Conservation (phyloP, 2,113 vertebrate species). For the Ginglymostoma cirratum region DNA sequence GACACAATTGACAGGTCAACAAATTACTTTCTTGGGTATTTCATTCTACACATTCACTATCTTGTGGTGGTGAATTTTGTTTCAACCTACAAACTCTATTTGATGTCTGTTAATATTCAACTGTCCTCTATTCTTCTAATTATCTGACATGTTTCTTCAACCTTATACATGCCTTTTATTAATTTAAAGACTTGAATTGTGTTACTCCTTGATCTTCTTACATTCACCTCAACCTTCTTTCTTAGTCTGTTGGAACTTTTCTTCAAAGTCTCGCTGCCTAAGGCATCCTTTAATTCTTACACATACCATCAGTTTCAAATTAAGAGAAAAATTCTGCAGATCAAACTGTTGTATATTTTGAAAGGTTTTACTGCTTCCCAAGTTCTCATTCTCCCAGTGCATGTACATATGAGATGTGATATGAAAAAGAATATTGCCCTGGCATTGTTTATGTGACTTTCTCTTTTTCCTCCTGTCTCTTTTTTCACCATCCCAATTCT, state of each 20-base stretch:
- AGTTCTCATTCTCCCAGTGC: not conserved
- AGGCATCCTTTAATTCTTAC: not conserved
- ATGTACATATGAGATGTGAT: too few species aligned
- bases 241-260: not conserved
- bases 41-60: not conserved
- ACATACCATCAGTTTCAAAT: not conserved
- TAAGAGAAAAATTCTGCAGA: not conserved
- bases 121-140: not conserved
- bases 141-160: not conserved
- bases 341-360: not conserved
- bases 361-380: not conserved
- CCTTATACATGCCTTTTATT: not conserved
- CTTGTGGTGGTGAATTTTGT: not conserved
- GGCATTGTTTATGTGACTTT: not conserved
- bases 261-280: not conserved
- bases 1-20: not conserved
- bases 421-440: too few species aligned
- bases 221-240: not conserved
- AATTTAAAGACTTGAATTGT: not conserved
- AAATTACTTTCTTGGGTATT: not conserved
- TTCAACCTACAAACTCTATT: not conserved
- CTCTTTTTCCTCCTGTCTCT: not conserved
- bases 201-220: not conserved
- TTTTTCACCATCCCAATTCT: not conserved
- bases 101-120: not conserved